phyloP scores from a whole-genome alignment of 2,797 vertebrate genomes.

The Mormyrops attenuatus region DNA sequence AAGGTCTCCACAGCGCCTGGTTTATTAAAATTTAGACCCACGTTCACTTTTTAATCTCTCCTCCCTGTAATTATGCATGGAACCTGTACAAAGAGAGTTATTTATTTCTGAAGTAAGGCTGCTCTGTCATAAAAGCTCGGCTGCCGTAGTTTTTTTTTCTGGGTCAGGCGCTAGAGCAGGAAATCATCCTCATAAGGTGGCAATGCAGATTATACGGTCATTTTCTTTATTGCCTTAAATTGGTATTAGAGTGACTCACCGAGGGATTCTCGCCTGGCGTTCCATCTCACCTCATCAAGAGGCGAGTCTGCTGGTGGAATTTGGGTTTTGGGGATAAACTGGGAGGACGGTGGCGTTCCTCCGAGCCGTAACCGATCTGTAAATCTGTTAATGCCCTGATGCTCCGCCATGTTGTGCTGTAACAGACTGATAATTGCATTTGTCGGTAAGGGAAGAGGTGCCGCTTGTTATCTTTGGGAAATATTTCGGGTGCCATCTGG shows the following conservation, averaged over 20 bases:
- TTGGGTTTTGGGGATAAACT: background rate
- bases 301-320: background rate
- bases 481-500: background rate
- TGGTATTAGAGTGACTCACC: background rate
- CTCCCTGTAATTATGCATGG: slow-evolving; percentile 58
- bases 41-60: slow-evolving; percentile 6
- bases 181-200: background rate
- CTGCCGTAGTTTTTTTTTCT: slow-evolving; percentile 60
- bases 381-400: slow-evolving; percentile 15
- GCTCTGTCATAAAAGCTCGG: slow-evolving; percentile 47
- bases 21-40: slow-evolving; percentile 13
- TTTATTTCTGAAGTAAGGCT: slow-evolving; percentile 59
- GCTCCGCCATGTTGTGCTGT: slow-evolving; percentile 27
- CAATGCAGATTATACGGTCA: background rate
- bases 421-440: slow-evolving; percentile 35
- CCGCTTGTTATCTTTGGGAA: slow-evolving; percentile 36
- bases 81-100: slow-evolving; percentile 62
- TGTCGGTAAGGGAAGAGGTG: slow-evolving; percentile 43
- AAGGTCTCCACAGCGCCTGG: background rate
- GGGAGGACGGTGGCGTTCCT: slow-evolving; percentile 4
- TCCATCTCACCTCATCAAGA: background rate
- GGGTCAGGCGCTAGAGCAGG: slow-evolving; percentile 56
- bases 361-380: background rate
- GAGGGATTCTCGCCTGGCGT: background rate
- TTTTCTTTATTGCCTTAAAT: slow-evolving; percentile 5